Base-by-base conservation (phyloP, 2,888 invertebrate genomes). In the Andrena minutula region DNA sequence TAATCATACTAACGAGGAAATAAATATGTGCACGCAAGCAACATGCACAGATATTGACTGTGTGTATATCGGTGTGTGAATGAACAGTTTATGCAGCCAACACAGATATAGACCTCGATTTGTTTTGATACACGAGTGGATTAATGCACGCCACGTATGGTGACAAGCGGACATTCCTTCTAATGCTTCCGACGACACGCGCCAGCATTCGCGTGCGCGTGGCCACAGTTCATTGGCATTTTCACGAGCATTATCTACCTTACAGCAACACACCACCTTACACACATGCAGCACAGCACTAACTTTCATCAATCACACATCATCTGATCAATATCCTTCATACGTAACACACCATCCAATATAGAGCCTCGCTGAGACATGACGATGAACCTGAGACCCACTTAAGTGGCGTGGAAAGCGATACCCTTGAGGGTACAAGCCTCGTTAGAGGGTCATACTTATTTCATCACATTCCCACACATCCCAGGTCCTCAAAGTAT, bases 351-450 rank as follows among this genome's bases (percentile, higher is more conserved):
- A 41, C 12, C 41, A 16, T 16, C 41, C 41, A 41, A 41, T 41
- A 41, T 56, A 56, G 56, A 12, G 23, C 10, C 23, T 56, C 10
- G 56, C 26, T 12, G 26, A 26, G 56, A 61, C 32, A 61, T 20
- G 20, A 20, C 61, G 32, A 61, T 7, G 61, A 32, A 35, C 61
- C 32, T 35, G 61, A 61, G 61, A n/a, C 10, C n/a, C 60, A 20
- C 61, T 61, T 20, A 20, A 61, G 32, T 35, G 61, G 20, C 32
- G 20, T 61, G 32, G 32, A 32, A n/a, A 61, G 61, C 61, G 28
- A 35, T 61, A 61, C 61, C 32, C 20, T 32, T 61, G 32, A n/a
- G 30, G 60, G 60, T 32, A 61, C 61, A 58, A 58, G 26, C 28
- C 16, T 41, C 41, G 41, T 41, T 41, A 41, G 41, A 41, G 41